These are phyloP conservation scores for Puffinus mauretanicus DNA, from an alignment of 2,113 vertebrate genomes.

Conservation along the genomic window DNA sequence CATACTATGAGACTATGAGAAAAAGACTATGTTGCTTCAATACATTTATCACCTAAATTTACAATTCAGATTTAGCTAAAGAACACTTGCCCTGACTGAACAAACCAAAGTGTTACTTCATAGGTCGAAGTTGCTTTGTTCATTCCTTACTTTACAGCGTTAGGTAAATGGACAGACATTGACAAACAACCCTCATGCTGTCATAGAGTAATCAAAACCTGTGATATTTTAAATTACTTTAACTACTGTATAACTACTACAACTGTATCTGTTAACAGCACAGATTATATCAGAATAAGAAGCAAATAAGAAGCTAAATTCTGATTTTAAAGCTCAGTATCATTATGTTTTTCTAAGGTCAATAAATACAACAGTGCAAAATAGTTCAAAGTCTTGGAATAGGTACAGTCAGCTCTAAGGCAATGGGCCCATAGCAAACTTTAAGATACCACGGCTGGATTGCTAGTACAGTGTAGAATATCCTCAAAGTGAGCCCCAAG, in stretches of 20 bases:
- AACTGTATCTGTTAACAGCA: background rate
- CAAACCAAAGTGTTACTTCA: background rate
- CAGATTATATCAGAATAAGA: background rate
- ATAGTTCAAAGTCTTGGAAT: background rate
- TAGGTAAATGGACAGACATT: background rate
- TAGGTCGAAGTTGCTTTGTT: background rate
- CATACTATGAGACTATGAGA: background rate
- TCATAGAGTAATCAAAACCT: background rate
- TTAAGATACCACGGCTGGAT: background rate
- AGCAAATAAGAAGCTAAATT: background rate
- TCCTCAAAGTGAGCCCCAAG: background rate
- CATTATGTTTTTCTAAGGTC: constrained; percentile 13
- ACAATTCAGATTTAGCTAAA: background rate
- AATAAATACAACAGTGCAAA: background rate
- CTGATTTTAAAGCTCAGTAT: background rate
- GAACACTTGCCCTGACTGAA: background rate
- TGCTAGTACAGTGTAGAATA: background rate
- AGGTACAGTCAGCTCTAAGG: background rate
- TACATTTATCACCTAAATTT: background rate
- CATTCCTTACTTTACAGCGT: background rate
- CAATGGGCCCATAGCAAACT: background rate
- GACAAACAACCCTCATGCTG: background rate
- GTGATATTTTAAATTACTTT: background rate
- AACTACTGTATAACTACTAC: background rate
- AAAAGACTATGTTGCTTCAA: background rate